Evolutionary conservation across 2,797 vertebrate genomes (phyloP), one percentile per base, ranked within the genome.

Genomic region (Aphelocoma californica): DNA sequence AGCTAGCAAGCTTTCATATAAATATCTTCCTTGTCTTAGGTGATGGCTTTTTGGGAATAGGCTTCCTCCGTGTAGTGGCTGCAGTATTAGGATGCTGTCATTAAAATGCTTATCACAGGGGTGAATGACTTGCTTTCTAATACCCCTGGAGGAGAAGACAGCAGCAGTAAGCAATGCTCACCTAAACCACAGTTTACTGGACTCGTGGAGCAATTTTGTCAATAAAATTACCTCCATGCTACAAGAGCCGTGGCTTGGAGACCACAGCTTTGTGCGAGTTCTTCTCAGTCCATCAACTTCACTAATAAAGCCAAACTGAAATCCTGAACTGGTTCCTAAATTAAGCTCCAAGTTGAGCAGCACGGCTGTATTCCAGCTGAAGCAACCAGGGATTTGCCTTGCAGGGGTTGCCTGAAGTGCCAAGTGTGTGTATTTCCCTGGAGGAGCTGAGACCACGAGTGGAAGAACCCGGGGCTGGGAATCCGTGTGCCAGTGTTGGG

Each of bases 401-500:
- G 2, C 44, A 31, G 71, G 56, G 31, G 4, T 32, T 84, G 40
- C 83, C 66, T 42, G 40, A 4, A 29, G 73, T 10, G 16, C 71
- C 31, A 6, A 29, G 58, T 0, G 17, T 12, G 26, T 40, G 38
- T 2, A 5, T 90, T 75, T 88, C 45, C n/a, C 56, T 2, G 4
- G 45, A 65, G 86, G 53, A 64, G 34, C 72, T 10, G 47, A n/a
- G 61, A n/a, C 70, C 13, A 42, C 0, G 1, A 25, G 61, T 3
- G 2, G 23, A 58, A 54, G 86, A 77, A 12, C 9, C 18, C 0
- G 0, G 23, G 71, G 44, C 71, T 24, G 84, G 44, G 69, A 2
- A 2, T 38, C 71, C 2, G 0, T 3, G 21, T 10, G 78, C 38
- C 0, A 0, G 20, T 4, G 3, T 18, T 60, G 58, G 78, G 47